phyloP scores from a whole-genome alignment of 2,888 invertebrate genomes.

The Fragum fragum region DNA sequence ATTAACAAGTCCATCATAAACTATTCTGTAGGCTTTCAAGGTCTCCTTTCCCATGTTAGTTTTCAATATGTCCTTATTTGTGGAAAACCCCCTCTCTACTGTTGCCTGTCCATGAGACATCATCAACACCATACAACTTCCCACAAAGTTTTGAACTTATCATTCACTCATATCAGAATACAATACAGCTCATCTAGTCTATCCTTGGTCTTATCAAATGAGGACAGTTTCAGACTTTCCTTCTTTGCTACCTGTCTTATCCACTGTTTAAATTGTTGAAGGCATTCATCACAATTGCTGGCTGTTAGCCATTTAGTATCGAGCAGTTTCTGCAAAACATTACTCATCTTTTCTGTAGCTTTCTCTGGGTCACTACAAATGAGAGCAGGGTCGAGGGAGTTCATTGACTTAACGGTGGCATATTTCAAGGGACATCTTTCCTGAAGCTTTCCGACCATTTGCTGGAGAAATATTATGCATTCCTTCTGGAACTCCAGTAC shows the following conservation, averaged over 20 bases:
- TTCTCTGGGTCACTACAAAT: slow-evolving; percentile 17
- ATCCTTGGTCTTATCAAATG: slow-evolving; percentile 25
- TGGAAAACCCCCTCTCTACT: slow-evolving; percentile 48
- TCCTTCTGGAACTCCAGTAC: slow-evolving; percentile 14
- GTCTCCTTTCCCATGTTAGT: slow-evolving; percentile 38
- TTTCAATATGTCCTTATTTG: slow-evolving; percentile 41
- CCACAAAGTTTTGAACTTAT: slow-evolving; percentile 30
- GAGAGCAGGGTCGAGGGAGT: neutral
- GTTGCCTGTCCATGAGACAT: slow-evolving; percentile 56
- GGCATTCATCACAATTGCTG: slow-evolving; percentile 1
- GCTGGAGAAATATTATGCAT: slow-evolving; percentile 6
- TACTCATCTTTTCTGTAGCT: slow-evolving; percentile 1
- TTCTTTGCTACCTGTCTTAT: slow-evolving; percentile 1
- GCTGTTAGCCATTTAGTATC: neutral
- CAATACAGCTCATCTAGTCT: slow-evolving; percentile 44
- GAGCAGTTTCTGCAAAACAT: slow-evolving; percentile 6
- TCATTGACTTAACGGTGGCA: slow-evolving; percentile 8
- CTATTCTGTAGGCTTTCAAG: slow-evolving; percentile 36
- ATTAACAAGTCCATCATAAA: slow-evolving; percentile 48
- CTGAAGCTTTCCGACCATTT: slow-evolving; percentile 1
- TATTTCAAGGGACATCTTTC: slow-evolving; percentile 6
- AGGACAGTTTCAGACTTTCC: slow-evolving; percentile 3
- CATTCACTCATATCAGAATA: slow-evolving; percentile 9
- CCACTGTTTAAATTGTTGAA: slow-evolving; percentile 6
- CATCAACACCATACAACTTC: slow-evolving; percentile 33